phyloP scores from a whole-genome alignment of 2,888 invertebrate species.

The Aspidiotus destructor region DNA sequence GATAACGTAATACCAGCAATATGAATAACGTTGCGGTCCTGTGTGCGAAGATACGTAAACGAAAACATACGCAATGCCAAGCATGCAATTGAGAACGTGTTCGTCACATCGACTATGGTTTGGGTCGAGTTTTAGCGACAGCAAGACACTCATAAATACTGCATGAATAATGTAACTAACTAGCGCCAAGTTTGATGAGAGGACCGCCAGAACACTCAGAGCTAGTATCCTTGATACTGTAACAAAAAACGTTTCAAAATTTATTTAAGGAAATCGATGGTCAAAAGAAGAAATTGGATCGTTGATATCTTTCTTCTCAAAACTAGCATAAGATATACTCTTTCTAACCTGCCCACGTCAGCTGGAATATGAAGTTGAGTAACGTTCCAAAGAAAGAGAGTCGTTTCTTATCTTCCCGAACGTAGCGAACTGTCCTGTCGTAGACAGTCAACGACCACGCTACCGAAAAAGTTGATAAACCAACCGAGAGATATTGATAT shows the following conservation, averaged over 20 bases:
- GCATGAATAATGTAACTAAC: conserved; percentile 14
- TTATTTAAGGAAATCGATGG: no score
- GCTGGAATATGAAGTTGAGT: conserved; percentile 16
- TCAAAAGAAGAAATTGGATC: no score
- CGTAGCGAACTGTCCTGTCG: conserved; percentile 22
- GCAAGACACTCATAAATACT: conserved; percentile 17
- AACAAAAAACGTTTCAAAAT: not conserved
- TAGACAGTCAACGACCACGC: conserved; percentile 29
- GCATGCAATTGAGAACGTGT: conserved; percentile 28
- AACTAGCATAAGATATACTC: no score
- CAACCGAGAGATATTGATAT: conserved; percentile 17
- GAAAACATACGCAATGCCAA: conserved; percentile 25
- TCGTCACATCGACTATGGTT: conserved; percentile 29
- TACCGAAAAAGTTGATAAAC: conserved; percentile 22
- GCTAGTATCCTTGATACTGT: conserved; percentile 23
- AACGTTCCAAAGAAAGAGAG: conserved; percentile 17
- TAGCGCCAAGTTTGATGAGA: conserved; percentile 13
- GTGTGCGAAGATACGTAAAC: conserved; percentile 24
- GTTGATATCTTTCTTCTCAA: no score
- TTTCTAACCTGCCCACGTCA: conserved; percentile 26
- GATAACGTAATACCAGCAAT: conserved; percentile 21
- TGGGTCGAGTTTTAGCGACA: conserved; percentile 15
- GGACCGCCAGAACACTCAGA: conserved; percentile 8
- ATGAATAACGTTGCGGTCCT: conserved; percentile 29
- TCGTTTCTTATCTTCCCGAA: conserved; percentile 26